Evolutionary conservation across 2,888 invertebrate genomes (phyloP), one percentile per base, ranked within the genome.

Genomic region (Coecobrya sp.): DNA sequence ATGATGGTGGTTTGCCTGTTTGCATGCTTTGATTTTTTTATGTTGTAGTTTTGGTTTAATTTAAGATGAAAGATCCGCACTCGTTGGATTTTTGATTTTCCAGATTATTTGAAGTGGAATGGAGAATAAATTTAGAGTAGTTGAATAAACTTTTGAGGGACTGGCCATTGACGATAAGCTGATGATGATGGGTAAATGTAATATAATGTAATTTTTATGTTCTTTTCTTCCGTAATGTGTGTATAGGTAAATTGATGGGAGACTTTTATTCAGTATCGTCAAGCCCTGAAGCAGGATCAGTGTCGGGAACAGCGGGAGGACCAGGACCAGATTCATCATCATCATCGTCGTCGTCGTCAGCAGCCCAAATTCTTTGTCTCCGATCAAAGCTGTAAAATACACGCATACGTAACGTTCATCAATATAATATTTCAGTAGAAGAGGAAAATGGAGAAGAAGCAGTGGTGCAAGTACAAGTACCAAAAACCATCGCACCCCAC

Each of bases 181-280:
- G 70, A 85, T 27, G 86, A 27, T 30, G 79, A 42, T 42, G 45
- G 79, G 22, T 68, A 30, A 22, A 42, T 13, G 8, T n/a, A 36
- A 30, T 45, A 13, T 52, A 30, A 22, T 68, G 25, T 90, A 27
- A 49, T 84, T 86, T 52, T 87, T 55, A 36, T 85, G n/a, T 45
- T 68, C 59, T 91, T 70, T 79, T 30, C 45, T 73, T 42, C 16
- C 19, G 22, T 4, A 76, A 25, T 49, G 22, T 49, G 76, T n/a
- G 49, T 52, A 52, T 65, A 91, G 91, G 87, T 76, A 91, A 86
- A 91, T 81, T 91, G 55, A 91, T 91, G 91, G 91, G 82, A 86
- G 86, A 91, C 55, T 91, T 87, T 45, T 82, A 91, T 73, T 81
- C 86, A 42, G 62, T 49, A 68, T 68, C 79, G 65, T 76, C 55